phyloP scores from a whole-genome alignment of 2,888 invertebrate species.

The Cantharis nigra region DNA sequence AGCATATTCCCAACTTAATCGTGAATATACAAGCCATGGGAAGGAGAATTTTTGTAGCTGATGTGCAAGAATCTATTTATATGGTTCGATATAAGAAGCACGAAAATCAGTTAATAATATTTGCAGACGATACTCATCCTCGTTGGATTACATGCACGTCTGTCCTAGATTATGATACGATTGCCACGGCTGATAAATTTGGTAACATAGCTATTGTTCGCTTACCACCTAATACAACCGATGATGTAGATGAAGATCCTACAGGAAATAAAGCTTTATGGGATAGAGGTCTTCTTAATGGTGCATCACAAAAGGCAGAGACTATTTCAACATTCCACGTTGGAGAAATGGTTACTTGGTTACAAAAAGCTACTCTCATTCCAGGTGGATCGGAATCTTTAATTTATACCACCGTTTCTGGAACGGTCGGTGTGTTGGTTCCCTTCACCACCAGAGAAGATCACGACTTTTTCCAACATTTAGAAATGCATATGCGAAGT shows the following conservation, averaged over 20 bases:
- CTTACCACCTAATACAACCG: slow-evolving; percentile 87
- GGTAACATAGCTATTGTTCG: slow-evolving; percentile 93
- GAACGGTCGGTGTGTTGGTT: slow-evolving; percentile 89
- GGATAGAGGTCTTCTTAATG: slow-evolving; percentile 90
- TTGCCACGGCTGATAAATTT: slow-evolving; percentile 97
- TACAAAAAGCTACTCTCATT: slow-evolving; percentile 94
- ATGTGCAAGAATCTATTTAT: slow-evolving; percentile 96
- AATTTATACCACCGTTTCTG: slow-evolving; percentile 94
- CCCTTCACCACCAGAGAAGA: slow-evolving; percentile 96
- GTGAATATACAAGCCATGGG: slow-evolving; percentile 93
- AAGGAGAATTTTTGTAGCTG: slow-evolving; percentile 91
- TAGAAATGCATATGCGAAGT: slow-evolving; percentile 99
- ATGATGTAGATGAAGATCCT: slow-evolving; percentile 99
- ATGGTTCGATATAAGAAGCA: slow-evolving; percentile 92
- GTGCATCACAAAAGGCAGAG: slow-evolving; percentile 97
- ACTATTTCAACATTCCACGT: slow-evolving; percentile 92
- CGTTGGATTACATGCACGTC: slow-evolving; percentile 93
- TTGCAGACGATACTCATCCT: slow-evolving; percentile 97
- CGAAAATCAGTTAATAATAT: slow-evolving; percentile 97
- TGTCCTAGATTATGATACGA: slow-evolving; percentile 93
- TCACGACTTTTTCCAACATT: slow-evolving; percentile 98
- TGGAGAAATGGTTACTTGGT: slow-evolving; percentile 93
- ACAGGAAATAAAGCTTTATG: slow-evolving; percentile 97
- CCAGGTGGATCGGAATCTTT: slow-evolving; percentile 97
- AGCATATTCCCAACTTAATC: slow-evolving; percentile 95